These are phyloP conservation scores for Crocodylus rhombifer DNA, from an alignment of 2,797 vertebrate genomes.

Conservation along the genomic window DNA sequence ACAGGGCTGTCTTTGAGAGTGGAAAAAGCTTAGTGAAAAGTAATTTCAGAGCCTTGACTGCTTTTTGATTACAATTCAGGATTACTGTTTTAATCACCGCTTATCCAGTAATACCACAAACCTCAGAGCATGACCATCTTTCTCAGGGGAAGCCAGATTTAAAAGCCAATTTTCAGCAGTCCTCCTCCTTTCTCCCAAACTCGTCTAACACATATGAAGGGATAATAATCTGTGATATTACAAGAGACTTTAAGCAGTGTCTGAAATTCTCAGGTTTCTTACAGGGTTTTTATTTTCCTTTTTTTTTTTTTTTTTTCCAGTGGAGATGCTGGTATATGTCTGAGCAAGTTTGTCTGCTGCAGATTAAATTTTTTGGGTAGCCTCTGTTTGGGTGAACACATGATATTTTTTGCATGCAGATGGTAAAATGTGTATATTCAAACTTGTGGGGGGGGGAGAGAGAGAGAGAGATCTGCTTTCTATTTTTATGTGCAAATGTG, in stretches of 20 bases:
- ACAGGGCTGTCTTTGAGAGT: conserved; percentile 56
- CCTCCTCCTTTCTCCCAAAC: conserved; percentile 47
- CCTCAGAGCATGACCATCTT: conserved; percentile 68
- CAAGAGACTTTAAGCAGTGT: conserved; percentile 24
- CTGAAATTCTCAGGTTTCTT: not conserved
- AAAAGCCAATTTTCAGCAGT: conserved; percentile 71
- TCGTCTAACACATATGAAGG: conserved; percentile 10
- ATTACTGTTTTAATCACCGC: conserved; percentile 70
- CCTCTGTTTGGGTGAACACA: not conserved
- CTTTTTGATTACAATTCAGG: conserved; percentile 71
- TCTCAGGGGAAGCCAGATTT: conserved; percentile 68
- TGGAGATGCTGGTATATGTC: rapidly evolving
- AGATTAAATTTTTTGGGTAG: not conserved
- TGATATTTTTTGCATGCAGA: not conserved
- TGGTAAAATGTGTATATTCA: rapidly evolving
- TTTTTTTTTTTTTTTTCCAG: not conserved
- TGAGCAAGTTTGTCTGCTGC: not conserved
- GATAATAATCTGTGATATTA: conserved; percentile 56
- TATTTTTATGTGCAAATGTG: not conserved
- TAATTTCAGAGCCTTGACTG: conserved; percentile 70
- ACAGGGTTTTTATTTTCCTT: not conserved
- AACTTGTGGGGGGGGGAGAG: rapidly evolving
- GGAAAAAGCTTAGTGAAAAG: conserved; percentile 70
- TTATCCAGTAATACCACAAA: conserved; percentile 72
- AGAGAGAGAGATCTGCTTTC: not conserved